phyloP scores from a whole-genome alignment of 2,888 invertebrate species.

The Ormyrus labotus region DNA sequence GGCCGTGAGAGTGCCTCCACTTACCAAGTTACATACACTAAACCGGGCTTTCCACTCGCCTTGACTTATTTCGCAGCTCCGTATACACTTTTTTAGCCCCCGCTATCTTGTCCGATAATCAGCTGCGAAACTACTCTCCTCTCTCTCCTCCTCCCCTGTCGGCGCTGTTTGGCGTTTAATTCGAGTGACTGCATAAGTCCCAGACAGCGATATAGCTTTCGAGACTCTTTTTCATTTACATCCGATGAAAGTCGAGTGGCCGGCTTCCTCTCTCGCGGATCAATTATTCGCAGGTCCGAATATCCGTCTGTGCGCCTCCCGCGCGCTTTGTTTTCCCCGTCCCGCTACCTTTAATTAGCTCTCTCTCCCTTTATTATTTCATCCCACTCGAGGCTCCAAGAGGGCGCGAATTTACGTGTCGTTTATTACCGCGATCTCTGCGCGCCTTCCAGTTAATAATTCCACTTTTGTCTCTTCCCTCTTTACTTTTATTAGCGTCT shows the following conservation, averaged over 20 bases:
- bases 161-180: conserved; percentile 8
- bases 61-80: conserved; percentile 61
- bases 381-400: conserved; percentile 38
- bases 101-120: conserved; percentile 5
- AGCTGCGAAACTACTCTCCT: not conserved
- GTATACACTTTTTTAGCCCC: not conserved
- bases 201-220: not conserved
- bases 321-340: not conserved
- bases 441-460: conserved; percentile 35
- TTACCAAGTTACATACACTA: conserved; percentile 69
- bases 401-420: conserved; percentile 49
- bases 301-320: not conserved
- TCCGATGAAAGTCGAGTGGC: conserved; percentile 25
- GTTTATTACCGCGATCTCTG: conserved; percentile 48
- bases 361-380: conserved; percentile 45
- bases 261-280: not conserved
- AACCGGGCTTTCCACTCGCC: conserved; percentile 61
- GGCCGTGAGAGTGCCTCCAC: conserved; percentile 69
- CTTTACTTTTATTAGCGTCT: conserved; percentile 14
- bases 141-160: too few relatives aligned
- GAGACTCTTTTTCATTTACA: conserved; percentile 25
- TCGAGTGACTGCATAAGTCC: not conserved
- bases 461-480: conserved; percentile 22
- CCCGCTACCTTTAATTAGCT: conserved; percentile 50
- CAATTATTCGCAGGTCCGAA: conserved; percentile 32